Percentiles rank a stretch among this genome's conserved stretches.
These are phyloP conservation scores for Brachionus plicatilis DNA, from an alignment of 1,140 invertebrate species.

Conservation along the genomic window DNA sequence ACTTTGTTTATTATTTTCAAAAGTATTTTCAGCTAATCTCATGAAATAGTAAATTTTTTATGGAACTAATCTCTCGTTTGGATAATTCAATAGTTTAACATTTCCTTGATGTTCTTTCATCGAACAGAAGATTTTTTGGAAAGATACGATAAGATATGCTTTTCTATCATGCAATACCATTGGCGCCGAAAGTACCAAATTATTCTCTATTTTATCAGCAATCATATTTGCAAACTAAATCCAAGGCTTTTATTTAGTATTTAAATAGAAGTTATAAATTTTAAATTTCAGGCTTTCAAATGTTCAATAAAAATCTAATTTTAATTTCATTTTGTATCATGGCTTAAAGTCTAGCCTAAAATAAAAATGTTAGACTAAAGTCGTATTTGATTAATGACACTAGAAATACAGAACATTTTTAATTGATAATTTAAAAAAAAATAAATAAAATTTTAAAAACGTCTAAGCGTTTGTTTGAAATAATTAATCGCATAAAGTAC, in stretches of 20 bases:
- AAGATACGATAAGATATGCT: background rate
- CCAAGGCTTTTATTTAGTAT: background rate
- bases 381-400: background rate
- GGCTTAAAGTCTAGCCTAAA: background rate
- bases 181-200: too few relatives aligned
- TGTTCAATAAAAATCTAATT: background rate
- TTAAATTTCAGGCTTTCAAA: background rate
- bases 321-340: background rate
- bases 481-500: background rate
- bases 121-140: background rate
- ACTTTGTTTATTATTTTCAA: background rate
- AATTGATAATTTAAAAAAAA: background rate
- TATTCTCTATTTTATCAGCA: background rate
- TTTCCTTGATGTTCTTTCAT: background rate
- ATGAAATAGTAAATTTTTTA: background rate
- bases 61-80: background rate
- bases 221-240: background rate
- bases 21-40: background rate
- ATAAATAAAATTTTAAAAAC: background rate
- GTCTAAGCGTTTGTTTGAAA: background rate
- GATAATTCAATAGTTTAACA: background rate
- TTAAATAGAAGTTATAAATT: background rate
- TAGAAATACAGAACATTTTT: background rate
- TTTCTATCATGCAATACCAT: background rate
- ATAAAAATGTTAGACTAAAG: background rate